phyloP scores from a whole-genome alignment of 2,888 invertebrate genomes.

The Drepana falcataria region DNA sequence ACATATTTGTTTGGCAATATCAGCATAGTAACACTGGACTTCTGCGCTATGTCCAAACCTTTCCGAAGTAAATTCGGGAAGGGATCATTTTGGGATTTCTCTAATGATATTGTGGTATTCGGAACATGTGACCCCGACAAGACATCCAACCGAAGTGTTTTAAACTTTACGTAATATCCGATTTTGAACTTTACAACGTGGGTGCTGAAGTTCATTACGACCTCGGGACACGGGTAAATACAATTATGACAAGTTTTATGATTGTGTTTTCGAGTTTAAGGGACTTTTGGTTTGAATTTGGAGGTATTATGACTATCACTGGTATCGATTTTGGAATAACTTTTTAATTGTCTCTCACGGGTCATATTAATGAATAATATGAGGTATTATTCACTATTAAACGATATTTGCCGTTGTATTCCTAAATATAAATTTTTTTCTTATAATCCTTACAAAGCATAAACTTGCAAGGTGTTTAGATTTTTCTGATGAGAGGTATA shows the following conservation, averaged over 20 bases:
- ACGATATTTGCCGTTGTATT: too few relatives aligned
- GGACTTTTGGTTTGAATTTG: conserved; percentile 1
- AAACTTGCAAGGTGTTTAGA: too few relatives aligned
- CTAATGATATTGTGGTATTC: conserved; percentile 37
- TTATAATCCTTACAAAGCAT: too few relatives aligned
- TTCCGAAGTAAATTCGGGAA: conserved; percentile 19
- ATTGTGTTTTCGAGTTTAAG: conserved; percentile 2
- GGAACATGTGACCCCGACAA: conserved; percentile 16
- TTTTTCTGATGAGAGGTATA: too few relatives aligned
- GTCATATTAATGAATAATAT: too few relatives aligned
- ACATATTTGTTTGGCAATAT: background rate
- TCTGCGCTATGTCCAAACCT: conserved; percentile 16
- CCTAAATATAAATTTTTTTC: too few relatives aligned
- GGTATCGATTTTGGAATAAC: background rate
- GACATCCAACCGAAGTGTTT: conserved; percentile 11
- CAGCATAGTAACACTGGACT: background rate
- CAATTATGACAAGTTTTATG: conserved; percentile 3
- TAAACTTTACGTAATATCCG: conserved; percentile 1
- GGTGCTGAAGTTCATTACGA: background rate
- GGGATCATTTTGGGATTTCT: conserved; percentile 23
- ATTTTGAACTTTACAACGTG: conserved; percentile 2
- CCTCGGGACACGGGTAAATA: background rate
- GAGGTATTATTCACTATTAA: too few relatives aligned
- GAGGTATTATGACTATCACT: background rate
- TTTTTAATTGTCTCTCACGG: background rate